Evolutionary conservation across 2,888 invertebrate species (phyloP), one percentile per base, ranked within the genome.

Genomic region (Eucriotettix oculatus): DNA sequence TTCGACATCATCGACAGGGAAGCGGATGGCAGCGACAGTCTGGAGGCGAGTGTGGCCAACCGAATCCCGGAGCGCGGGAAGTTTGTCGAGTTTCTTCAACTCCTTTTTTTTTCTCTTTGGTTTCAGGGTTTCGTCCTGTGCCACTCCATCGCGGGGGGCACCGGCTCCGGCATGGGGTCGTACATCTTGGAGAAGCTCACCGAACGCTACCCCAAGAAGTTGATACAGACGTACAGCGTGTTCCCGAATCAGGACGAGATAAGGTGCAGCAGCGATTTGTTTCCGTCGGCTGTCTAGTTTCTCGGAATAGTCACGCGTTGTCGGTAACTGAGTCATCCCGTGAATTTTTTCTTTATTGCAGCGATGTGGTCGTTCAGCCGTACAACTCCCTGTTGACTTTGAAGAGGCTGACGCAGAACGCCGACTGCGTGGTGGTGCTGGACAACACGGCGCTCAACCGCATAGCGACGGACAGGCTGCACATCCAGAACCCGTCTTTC

Each of bases 141-240:
- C 68, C 99, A 99, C 76, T 98, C 97, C 9, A 98, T 99, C 72
- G 98, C 98, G 57, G 99, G 99, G 55, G 99, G 99, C 60, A 99
- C 99, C 9, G 99, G 99, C 0, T 98, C 97, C 0, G 99, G 99
- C 16, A 93, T 99, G 90, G 99, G 99, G 9, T 99, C 98, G 0
- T 96, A 90, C 70, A 87, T 94, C 66, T 76, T 94, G 64, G 93
- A 94, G 72, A 87, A 87, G 64, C 76, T 94, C 1, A 87, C 90
- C 0, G 93, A 94, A 71, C 85, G 94, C 66, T 99, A 94, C 74
- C 97, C 98, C 0, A 98, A 99, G 74, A 98, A 99, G 73, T 75
- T 99, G 44, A 90, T 99, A 44, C 93, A 99, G 76, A 97, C 98
- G 0, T 99, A 98, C 75, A 98, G 97, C 70, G 98, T 99, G 7